Evolutionary conservation across 2,888 invertebrate genomes (phyloP), one percentile per base, ranked within the genome.

Genomic region (Stramonita haemastoma): DNA sequence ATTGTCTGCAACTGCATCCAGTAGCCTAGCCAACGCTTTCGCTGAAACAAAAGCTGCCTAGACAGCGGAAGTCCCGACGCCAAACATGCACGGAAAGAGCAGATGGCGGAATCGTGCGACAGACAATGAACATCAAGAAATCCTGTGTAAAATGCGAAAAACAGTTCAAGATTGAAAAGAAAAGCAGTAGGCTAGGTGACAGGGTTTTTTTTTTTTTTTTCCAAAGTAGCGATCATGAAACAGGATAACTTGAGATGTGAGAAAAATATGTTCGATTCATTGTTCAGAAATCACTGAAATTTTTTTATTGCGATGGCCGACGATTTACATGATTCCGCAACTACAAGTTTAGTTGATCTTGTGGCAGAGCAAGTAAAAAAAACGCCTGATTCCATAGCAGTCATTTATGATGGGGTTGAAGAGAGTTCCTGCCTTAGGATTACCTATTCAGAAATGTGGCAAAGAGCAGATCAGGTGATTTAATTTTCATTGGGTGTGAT

Each of bases 371-470:
- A 89, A 26, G 73, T 85, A 56, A 32, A 85, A 73, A 83, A 85
- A 19, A 85, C 85, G 19, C 89, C 85, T 26, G 89, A 85, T 77
- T 46, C 56, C 11, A n/a, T 89, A 36, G 73, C 85, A 56, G 85
- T 89, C 15, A 77, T 89, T 73, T 89, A 83, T 56, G 89, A 89
- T 89, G 89, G 70, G 8, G n/a, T 36, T 8, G 73, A 36, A n/a
- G 36, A 89, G 11, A 73, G 56, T 26, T 34, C 57, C 66, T 56
- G 73, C 56, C 56, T 66, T 26, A 34, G 29, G 46, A 66, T 90
- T 34, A 89, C 90, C 4, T 90, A 90, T 56, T 77, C n/a, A 6
- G 88, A 90, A 70, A 79, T 90, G 88, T 89, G 89, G 87, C 84
- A 90, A 60, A 60, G 87, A 46, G 89, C 70, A 29, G 22, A 15